Conservation (phyloP, 2,797 vertebrate species). For the Sebastes cheni region DNA sequence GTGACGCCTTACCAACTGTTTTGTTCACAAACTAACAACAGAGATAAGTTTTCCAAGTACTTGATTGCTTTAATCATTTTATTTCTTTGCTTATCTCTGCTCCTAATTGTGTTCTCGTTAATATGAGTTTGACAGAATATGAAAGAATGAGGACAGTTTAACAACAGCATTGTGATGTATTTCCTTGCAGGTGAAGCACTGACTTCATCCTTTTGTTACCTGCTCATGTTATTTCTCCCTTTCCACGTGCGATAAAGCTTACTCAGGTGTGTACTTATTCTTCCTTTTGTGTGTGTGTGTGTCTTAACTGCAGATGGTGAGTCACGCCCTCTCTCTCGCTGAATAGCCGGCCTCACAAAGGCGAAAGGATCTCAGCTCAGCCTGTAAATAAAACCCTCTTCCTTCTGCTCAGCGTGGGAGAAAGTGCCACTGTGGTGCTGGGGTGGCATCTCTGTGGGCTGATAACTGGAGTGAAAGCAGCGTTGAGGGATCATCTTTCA, state of each 20-base stretch:
- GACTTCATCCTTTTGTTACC: conserved; percentile 5
- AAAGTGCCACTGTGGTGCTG: conserved; percentile 57
- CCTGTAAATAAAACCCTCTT: conserved; percentile 65
- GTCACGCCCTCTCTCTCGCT: conserved; percentile 60
- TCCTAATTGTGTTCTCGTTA: not conserved
- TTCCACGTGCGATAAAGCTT: conserved; percentile 15
- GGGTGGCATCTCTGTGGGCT: conserved; percentile 54
- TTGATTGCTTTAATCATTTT: conserved; percentile 16
- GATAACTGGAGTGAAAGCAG: conserved; percentile 73
- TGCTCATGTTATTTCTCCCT: conserved; percentile 18
- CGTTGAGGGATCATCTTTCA: conserved; percentile 79
- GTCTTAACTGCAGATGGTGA: conserved; percentile 79
- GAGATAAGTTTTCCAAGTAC: not conserved
- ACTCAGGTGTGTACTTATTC: conserved; percentile 49
- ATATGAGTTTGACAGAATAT: not conserved
- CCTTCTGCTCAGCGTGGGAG: conserved; percentile 62
- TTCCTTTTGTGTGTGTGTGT: conserved; percentile 16
- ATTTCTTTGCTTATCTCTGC: not conserved
- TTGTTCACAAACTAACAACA: not conserved
- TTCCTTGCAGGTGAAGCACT: not conserved
- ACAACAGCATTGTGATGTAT: not conserved
- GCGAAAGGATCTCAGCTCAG: conserved; percentile 66
- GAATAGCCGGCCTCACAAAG: conserved; percentile 67
- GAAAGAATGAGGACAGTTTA: not conserved
- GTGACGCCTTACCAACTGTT: not conserved